Base-by-base conservation (phyloP, 1,140 invertebrate genomes). In the Drosophila pallidifrons region DNA sequence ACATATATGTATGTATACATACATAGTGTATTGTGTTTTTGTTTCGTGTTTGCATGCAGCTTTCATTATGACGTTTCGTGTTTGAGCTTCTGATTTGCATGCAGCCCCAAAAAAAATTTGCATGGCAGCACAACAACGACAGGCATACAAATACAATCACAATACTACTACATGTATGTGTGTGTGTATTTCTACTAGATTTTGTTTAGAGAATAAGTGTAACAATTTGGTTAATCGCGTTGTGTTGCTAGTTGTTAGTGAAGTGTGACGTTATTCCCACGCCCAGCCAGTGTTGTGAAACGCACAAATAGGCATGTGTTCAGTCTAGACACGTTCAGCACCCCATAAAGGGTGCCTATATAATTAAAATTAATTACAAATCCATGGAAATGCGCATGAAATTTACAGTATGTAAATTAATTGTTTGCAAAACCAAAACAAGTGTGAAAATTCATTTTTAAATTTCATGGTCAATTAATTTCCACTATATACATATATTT, bases 21-120 rank as follows among this genome's bases (percentile, higher is more conserved):
- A n/a, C n/a, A 2, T 41, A 7, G 32, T 45, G 7, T 32, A 11
- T 43, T 13, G 52, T 47, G n/a, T 65, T 65, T 65, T 41, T 2
- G 30, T 47, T 63, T 55, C 45, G 47, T 67, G 65, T 47, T 61
- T 41, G 47, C 41, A 20, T 58, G 51, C 41, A 43, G 66, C 43
- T 57, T 75, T 63, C 25, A 43, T 75, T 61, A 51, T 76, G 69
- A 66, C 68, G 68, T 76, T 57, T 66, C 68, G 74, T 66, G 74
- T 60, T 72, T 66, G 47, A 49, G 30, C 60, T 66, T 65, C 30
- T 55, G 54, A 76, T 76, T 76, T 76, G 74, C 74, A 76, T 72
- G 41, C 46, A 74, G 38, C 46, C 16, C 54, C 47, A 59, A 61
- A 47, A 63, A 25, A 25, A 25, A 25, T 71, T 64, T 63, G 66